phyloP scores from a whole-genome alignment of 2,888 invertebrate genomes.

The Philereme transversata region DNA sequence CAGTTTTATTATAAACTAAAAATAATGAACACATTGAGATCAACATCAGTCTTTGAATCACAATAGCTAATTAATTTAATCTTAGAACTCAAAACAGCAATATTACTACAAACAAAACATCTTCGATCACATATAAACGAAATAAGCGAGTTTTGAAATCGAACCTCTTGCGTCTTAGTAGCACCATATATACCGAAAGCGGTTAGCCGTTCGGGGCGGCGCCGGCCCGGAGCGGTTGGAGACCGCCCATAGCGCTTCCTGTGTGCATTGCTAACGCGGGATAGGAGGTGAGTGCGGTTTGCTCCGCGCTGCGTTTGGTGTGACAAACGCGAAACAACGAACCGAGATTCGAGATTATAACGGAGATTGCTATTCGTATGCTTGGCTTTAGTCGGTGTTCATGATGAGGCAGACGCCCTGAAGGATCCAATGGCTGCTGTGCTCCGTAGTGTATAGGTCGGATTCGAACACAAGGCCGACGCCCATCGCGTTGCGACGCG shows the following conservation, averaged over 20 bases:
- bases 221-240: too few species aligned
- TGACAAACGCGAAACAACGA: too few species aligned
- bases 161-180: too few species aligned
- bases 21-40: slow-evolving; percentile 32
- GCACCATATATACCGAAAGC: too few species aligned
- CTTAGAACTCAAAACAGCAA: slow-evolving; percentile 14
- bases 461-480: slow-evolving; percentile 96
- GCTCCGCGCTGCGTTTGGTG: too few species aligned
- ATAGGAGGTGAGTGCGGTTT: too few species aligned
- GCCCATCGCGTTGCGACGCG: slow-evolving; percentile 95
- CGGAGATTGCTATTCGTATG: too few species aligned
- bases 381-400: slow-evolving; percentile 87
- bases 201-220: too few species aligned
- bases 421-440: slow-evolving; percentile 94
- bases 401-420: slow-evolving; percentile 95
- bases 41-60: slow-evolving; percentile 36
- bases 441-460: slow-evolving; percentile 91
- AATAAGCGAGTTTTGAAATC: too few species aligned
- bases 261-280: too few species aligned
- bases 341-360: too few species aligned
- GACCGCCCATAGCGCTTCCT: too few species aligned
- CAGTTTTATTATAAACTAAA: slow-evolving; percentile 59
- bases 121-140: background rate
- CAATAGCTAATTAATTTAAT: slow-evolving; percentile 20
- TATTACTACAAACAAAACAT: slow-evolving; percentile 9